Percentiles rank a stretch among this genome's conserved stretches.
phyloP scores from a whole-genome alignment of 2,797 vertebrate genomes.

The Muscicapa striata region DNA sequence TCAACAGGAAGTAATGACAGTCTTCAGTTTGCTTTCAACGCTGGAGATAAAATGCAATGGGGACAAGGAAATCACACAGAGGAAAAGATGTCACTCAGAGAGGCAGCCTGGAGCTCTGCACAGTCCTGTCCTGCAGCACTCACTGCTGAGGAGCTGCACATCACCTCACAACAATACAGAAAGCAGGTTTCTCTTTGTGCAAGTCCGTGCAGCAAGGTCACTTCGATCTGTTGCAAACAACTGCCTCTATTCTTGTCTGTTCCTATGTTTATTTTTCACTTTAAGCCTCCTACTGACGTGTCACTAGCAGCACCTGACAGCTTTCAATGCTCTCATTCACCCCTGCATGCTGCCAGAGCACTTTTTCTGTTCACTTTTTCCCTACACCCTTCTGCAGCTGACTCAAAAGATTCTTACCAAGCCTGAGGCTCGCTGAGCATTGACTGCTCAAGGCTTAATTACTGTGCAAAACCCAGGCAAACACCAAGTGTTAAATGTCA shows the following conservation, averaged over 20 bases:
- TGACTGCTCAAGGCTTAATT: neutral
- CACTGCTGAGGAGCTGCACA: neutral
- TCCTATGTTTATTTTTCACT: neutral
- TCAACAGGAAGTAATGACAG: neutral
- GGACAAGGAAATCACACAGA: neutral
- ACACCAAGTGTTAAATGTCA: neutral
- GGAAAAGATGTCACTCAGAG: neutral
- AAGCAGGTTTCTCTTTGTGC: neutral
- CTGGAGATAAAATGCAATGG: neutral
- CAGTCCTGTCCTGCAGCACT: neutral
- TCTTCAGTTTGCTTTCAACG: neutral
- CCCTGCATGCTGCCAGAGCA: neutral
- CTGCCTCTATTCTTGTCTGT: neutral
- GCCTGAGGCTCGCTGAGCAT: neutral
- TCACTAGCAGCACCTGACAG: neutral
- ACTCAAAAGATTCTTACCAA: neutral
- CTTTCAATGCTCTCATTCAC: neutral
- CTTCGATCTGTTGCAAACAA: neutral
- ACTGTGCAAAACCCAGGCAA: neutral
- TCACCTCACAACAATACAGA: neutral
- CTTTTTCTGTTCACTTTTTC: neutral
- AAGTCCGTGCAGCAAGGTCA: neutral
- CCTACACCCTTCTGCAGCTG: neutral
- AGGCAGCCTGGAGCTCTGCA: neutral
- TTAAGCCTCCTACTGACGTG: neutral